Conservation (phyloP, 2,888 invertebrate genomes). For the Hetaerina titia region DNA sequence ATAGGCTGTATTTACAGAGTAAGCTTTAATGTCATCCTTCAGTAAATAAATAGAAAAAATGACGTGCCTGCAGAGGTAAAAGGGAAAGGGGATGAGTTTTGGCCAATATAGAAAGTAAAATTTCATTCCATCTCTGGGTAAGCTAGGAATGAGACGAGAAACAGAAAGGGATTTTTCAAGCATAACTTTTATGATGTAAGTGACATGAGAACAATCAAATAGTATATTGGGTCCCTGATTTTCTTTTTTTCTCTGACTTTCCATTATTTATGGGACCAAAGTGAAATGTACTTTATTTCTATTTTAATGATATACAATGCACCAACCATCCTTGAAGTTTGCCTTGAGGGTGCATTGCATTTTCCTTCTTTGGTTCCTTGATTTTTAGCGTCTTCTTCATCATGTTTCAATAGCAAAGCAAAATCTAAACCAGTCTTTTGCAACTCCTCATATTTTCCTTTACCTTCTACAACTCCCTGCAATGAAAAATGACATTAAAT, state of each 20-base stretch:
- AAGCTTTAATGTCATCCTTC: background rate
- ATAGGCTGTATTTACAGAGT: background rate
- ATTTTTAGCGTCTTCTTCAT: constrained; percentile 42
- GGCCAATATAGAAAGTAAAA: background rate
- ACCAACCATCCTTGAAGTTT: constrained; percentile 40
- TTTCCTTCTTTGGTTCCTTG: background rate
- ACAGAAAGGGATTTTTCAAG: too few species aligned
- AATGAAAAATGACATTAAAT: constrained; percentile 69
- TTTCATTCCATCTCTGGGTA: background rate
- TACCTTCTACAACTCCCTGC: constrained; percentile 78
- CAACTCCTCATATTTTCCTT: constrained; percentile 84
- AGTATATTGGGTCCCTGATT: too few species aligned
- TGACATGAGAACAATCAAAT: too few species aligned
- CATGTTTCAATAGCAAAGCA: constrained; percentile 82
- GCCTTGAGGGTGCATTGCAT: background rate
- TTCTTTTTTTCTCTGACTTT: too few species aligned
- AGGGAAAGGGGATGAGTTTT: background rate
- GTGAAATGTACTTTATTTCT: too few species aligned
- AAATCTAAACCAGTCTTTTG: constrained; percentile 88
- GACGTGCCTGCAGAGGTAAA: background rate
- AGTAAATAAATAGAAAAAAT: background rate
- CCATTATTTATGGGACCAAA: too few species aligned
- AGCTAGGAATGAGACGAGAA: too few species aligned
- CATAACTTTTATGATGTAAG: too few species aligned
- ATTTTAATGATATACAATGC: background rate